These are phyloP conservation scores for Nasonia longicornis DNA, from an alignment of 1,140 invertebrate genomes.

Conservation along the genomic window DNA sequence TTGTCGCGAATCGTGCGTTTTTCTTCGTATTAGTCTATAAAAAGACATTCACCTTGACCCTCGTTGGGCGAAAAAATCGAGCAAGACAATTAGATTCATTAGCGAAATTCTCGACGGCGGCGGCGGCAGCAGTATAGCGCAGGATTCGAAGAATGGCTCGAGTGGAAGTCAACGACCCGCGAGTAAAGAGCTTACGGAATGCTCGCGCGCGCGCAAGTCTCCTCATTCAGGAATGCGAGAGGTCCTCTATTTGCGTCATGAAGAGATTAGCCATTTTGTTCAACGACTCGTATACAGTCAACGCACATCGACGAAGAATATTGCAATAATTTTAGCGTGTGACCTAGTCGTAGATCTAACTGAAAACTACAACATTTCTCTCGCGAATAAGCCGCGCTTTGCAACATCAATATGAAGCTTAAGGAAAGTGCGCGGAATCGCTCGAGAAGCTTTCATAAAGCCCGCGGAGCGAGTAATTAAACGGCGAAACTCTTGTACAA, in stretches of 20 bases:
- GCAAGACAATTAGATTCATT: conserved; percentile 15
- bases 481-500: not conserved
- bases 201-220: not conserved
- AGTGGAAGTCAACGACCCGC: conserved; percentile 1
- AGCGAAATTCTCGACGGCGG: not conserved
- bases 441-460: not conserved
- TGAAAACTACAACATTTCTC: too few relatives aligned
- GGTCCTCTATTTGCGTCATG: conserved; percentile 5
- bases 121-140: not conserved
- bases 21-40: not conserved
- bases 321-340: too few relatives aligned
- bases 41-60: not conserved
- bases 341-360: too few relatives aligned
- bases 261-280: not conserved
- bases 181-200: not conserved
- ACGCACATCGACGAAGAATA: too few relatives aligned
- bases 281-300: not conserved
- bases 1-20: not conserved
- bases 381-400: too few relatives aligned
- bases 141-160: conserved; percentile 33
- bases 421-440: not conserved
- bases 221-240: conserved; percentile 43
- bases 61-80: conserved; percentile 5
- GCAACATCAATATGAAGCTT: too few relatives aligned
- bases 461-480: not conserved